A percentile compares a stretch with the other conserved stretches of the same genome.
phyloP scores from a whole-genome alignment of 2,797 vertebrate genomes.

The Sparus aurata region DNA sequence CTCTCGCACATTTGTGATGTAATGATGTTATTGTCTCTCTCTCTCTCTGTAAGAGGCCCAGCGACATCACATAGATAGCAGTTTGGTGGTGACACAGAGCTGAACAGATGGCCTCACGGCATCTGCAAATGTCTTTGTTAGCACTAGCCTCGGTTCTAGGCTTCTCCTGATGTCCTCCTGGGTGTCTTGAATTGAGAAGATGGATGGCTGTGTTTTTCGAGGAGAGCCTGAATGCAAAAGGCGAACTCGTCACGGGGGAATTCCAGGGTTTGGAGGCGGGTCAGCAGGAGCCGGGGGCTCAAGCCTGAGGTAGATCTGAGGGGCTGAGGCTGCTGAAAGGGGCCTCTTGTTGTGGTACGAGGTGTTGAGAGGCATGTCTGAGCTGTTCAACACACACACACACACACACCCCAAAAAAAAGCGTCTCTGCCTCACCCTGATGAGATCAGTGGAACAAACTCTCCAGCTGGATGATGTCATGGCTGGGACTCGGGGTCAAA shows the following conservation, averaged over 20 bases:
- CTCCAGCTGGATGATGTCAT: conserved; percentile 72
- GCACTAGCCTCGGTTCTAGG: conserved; percentile 8
- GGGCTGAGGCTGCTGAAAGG: conserved; percentile 64
- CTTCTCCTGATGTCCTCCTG: conserved; percentile 8
- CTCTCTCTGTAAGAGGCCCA: background rate
- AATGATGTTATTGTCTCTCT: conserved; percentile 19
- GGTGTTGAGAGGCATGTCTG: conserved; percentile 70
- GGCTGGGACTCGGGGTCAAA: conserved; percentile 61
- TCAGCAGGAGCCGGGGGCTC: conserved; percentile 47
- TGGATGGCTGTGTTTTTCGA: conserved; percentile 43
- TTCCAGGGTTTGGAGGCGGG: conserved; percentile 60
- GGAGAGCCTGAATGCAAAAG: conserved; percentile 49
- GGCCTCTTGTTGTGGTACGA: conserved; percentile 75
- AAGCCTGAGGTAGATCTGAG: conserved; percentile 54
- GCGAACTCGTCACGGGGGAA: conserved; percentile 55
- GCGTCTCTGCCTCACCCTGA: conserved; percentile 51
- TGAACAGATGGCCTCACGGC: conserved; percentile 27
- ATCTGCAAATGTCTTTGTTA: conserved; percentile 22
- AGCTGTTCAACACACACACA: conserved; percentile 64
- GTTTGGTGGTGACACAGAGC: conserved; percentile 12
- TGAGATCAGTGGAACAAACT: conserved; percentile 78
- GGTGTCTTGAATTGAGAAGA: conserved; percentile 28
- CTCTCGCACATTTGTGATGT: conserved; percentile 20
- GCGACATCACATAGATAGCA: background rate
- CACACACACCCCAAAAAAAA: conserved; percentile 35